phyloP scores from a whole-genome alignment of 2,888 invertebrate genomes.

The Drosophila nigricruria region DNA sequence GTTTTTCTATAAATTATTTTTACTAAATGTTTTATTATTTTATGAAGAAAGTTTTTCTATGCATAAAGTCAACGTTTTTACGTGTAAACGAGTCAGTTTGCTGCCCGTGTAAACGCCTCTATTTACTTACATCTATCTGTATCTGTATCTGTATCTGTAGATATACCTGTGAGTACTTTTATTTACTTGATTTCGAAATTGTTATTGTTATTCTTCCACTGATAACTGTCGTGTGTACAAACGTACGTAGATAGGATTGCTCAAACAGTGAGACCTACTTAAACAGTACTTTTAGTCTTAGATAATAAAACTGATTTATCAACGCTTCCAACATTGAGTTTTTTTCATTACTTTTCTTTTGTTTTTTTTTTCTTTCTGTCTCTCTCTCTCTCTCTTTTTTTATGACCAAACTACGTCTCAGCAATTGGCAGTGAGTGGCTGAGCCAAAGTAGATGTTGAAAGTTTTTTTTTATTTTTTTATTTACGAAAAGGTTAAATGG shows the following conservation, averaged over 20 bases:
- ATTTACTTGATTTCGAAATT: constrained; percentile 37
- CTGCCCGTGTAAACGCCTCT: constrained; percentile 4
- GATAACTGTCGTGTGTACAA: constrained; percentile 34
- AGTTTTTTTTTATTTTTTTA: constrained; percentile 5
- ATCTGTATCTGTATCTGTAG: too few species aligned
- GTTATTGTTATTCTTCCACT: constrained; percentile 30
- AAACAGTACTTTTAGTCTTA: constrained; percentile 52
- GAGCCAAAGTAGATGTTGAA: constrained; percentile 10
- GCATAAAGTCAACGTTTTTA: background rate
- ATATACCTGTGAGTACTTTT: constrained; percentile 9
- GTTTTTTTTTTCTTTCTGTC: too few species aligned
- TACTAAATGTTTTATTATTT: background rate
- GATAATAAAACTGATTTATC: constrained; percentile 58
- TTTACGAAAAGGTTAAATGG: constrained; percentile 42
- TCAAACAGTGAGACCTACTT: constrained; percentile 24
- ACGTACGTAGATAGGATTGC: constrained; percentile 14
- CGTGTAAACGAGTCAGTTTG: constrained; percentile 21
- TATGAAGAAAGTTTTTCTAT: background rate
- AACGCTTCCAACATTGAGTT: constrained; percentile 31
- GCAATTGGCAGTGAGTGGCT: constrained; percentile 11
- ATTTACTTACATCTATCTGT: background rate
- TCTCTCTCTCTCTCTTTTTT: constrained; percentile 13
- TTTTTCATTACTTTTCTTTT: background rate
- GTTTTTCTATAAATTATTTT: constrained; percentile 6
- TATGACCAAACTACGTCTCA: constrained; percentile 32